phyloP scores from a whole-genome alignment of 2,797 vertebrate genomes.

The Gypaetus barbatus region DNA sequence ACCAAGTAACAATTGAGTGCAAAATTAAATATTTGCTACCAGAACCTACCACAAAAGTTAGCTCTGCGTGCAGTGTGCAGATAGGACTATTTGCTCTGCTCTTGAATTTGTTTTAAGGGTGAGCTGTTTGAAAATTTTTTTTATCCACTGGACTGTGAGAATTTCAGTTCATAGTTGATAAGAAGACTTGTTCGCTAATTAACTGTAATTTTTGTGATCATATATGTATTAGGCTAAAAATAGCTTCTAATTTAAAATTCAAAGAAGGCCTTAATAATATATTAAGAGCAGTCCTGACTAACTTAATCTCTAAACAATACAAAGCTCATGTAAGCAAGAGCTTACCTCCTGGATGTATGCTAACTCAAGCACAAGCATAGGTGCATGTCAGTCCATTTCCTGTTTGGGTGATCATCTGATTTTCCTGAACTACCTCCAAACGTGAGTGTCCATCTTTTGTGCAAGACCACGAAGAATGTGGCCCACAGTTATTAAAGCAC shows the following conservation, averaged over 20 bases:
- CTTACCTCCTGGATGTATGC: not conserved
- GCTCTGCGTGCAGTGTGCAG: not conserved
- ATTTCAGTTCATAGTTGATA: not conserved
- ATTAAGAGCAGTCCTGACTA: not conserved
- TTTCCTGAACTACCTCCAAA: not conserved
- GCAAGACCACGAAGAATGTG: rapidly evolving
- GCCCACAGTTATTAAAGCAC: not conserved
- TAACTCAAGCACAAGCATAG: not conserved
- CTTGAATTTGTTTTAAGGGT: not conserved
- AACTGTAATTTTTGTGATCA: not conserved
- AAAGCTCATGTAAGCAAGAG: rapidly evolving
- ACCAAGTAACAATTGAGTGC: slow-evolving; percentile 7
- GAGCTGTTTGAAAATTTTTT: not conserved
- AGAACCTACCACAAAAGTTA: not conserved
- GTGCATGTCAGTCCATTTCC: rapidly evolving
- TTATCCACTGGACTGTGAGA: not conserved
- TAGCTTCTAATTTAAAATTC: not conserved
- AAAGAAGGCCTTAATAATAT: not conserved
- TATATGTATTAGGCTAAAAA: not conserved
- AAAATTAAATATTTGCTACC: slow-evolving; percentile 34
- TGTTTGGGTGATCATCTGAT: not conserved
- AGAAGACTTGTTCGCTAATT: not conserved
- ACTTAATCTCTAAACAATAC: not conserved
- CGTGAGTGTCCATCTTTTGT: not conserved
- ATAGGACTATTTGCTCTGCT: not conserved